These are phyloP conservation scores for Bombus waltoni DNA, from an alignment of 1,140 invertebrate species.

Conservation along the genomic window DNA sequence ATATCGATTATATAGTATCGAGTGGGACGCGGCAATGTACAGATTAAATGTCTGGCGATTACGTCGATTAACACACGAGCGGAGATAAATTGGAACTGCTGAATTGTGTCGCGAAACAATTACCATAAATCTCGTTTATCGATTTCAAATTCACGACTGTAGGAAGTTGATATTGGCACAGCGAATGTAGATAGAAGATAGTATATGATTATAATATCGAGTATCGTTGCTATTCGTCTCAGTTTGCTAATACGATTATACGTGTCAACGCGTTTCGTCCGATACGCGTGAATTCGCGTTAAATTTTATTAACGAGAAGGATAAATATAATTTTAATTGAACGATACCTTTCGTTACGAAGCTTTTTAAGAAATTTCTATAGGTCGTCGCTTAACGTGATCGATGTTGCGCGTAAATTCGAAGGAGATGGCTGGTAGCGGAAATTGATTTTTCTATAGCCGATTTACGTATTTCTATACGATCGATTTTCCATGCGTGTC, in stretches of 20 bases:
- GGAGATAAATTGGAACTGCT: not conserved
- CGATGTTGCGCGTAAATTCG: no score
- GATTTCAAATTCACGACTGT: not conserved
- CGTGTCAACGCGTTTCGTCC: no score
- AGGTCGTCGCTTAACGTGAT: accelerated
- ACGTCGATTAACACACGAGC: not conserved
- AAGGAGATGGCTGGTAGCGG: no score
- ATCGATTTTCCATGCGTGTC: no score
- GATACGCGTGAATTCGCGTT: no score
- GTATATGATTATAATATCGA: not conserved
- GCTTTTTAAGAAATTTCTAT: no score
- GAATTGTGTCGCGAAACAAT: not conserved
- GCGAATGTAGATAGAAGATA: not conserved
- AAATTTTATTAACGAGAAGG: no score
- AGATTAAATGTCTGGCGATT: not conserved
- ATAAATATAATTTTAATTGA: no score
- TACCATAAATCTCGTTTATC: not conserved
- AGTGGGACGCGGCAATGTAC: not conserved
- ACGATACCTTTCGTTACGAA: no score
- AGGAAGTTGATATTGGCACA: not conserved
- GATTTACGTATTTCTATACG: no score
- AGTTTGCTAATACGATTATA: not conserved
- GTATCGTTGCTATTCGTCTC: not conserved
- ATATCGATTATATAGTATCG: not conserved
- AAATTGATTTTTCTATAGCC: no score